phyloP scores from a whole-genome alignment of 2,888 invertebrate species.

The Sarcophaga rosellei region DNA sequence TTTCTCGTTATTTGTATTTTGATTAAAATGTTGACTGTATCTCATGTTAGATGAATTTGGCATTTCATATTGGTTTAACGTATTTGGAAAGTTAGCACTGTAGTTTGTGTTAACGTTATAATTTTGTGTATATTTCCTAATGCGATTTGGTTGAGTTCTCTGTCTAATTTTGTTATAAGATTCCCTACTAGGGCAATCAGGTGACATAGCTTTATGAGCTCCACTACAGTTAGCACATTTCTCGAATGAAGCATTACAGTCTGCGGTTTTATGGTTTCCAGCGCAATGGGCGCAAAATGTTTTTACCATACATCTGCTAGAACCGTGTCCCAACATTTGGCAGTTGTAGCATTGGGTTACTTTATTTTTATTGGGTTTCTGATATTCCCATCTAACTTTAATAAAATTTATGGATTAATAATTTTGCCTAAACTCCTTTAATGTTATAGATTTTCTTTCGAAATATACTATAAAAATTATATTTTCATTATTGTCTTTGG shows the following conservation, averaged over 20 bases:
- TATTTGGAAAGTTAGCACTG: background rate
- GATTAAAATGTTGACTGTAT: background rate
- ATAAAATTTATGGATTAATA: background rate
- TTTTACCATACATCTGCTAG: conserved; percentile 27
- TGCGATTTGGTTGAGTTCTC: background rate
- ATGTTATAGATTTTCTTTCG: conserved; percentile 11
- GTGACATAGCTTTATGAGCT: background rate
- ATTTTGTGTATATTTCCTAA: background rate
- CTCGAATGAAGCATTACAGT: background rate
- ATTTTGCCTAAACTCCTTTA: conserved; percentile 14
- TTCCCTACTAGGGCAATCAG: background rate
- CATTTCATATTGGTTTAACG: background rate
- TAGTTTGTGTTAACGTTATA: background rate
- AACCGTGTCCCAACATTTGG: conserved; percentile 16
- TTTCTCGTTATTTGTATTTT: conserved; percentile 1
- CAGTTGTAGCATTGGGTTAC: conserved; percentile 30
- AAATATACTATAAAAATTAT: conserved; percentile 20
- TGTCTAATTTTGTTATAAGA: background rate
- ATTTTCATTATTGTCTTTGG: background rate
- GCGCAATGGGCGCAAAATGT: conserved; percentile 7
- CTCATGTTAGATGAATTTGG: background rate
- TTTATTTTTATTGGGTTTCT: background rate
- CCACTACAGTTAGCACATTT: background rate
- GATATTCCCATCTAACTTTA: conserved; percentile 20
- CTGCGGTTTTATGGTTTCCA: conserved; percentile 4